Percentiles rank a stretch among this genome's conserved stretches.
Conservation (phyloP, 1,140 invertebrate genomes). For the Drosophila ohnishii region DNA sequence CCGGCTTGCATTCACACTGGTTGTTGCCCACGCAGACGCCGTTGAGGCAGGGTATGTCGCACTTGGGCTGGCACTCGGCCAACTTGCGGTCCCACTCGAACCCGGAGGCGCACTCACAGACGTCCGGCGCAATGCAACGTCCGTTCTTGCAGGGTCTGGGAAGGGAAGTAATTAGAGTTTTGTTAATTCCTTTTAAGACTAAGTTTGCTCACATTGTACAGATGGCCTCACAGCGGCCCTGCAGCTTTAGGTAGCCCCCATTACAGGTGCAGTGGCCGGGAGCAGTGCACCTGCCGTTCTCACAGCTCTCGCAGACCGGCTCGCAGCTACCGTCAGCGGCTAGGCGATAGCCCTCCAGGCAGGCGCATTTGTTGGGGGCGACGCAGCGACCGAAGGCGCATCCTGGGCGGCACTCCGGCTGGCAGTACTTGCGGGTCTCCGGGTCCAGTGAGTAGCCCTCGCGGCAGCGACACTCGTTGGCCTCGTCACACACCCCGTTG, state of each 20-base stretch:
- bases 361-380: conserved; percentile 85
- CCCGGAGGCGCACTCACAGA: conserved; percentile 83
- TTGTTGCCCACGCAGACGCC: conserved; percentile 84
- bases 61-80: conserved; percentile 83
- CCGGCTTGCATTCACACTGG: conserved; percentile 84
- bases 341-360: conserved; percentile 82
- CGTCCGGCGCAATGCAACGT: conserved; percentile 84
- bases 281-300: conserved; percentile 84
- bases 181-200: neutral
- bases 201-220: conserved; percentile 80
- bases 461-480: conserved; percentile 85
- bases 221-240: conserved; percentile 84
- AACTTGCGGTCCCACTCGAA: conserved; percentile 74
- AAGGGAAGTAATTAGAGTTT: neutral
- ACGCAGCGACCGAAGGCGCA: conserved; percentile 86
- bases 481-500: conserved; percentile 84
- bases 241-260: conserved; percentile 83
- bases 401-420: conserved; percentile 85
- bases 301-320: conserved; percentile 83
- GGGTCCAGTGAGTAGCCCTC: conserved; percentile 86
- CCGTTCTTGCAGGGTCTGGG: conserved; percentile 84
- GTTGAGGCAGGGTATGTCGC: conserved; percentile 84
- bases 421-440: conserved; percentile 84
- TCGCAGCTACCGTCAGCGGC: conserved; percentile 79
- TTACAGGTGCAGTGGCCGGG: conserved; percentile 85